These are phyloP conservation scores for Pachymerium ferrugineum DNA, from an alignment of 2,888 invertebrate species.

Conservation along the genomic window DNA sequence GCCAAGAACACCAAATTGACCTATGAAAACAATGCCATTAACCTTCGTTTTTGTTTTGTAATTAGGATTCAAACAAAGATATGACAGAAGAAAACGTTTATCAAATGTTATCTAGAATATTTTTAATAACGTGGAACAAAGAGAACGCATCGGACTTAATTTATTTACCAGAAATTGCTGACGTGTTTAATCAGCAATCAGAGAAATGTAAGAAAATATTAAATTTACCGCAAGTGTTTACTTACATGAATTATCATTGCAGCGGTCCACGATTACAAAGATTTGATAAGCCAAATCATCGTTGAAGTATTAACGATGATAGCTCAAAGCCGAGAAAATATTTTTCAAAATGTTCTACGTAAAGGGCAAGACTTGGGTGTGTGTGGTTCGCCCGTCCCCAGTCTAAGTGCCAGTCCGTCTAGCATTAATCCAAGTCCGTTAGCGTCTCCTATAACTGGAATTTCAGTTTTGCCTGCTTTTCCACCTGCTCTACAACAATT, in stretches of 20 bases:
- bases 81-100: constrained; percentile 45
- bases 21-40: not conserved
- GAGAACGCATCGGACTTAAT: constrained; percentile 39
- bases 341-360: constrained; percentile 35
- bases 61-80: constrained; percentile 37
- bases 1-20: not conserved
- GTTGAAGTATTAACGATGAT: constrained; percentile 45
- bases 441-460: constrained; percentile 35
- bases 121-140: constrained; percentile 43
- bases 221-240: not conserved
- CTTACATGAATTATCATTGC: not conserved
- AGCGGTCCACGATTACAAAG: constrained; percentile 34
- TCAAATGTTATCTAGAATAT: constrained; percentile 42
- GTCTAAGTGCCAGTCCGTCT: constrained; percentile 36
- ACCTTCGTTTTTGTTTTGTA: not conserved
- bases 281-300: constrained; percentile 45
- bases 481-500: constrained; percentile 35
- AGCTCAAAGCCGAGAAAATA: constrained; percentile 41
- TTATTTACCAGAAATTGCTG: constrained; percentile 42
- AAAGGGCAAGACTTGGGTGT: constrained; percentile 28
- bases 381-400: constrained; percentile 30
- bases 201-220: not conserved
- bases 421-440: constrained; percentile 36
- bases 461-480: constrained; percentile 29
- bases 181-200: constrained; percentile 35